A percentile compares a stretch with the other conserved stretches of the same genome.
Evolutionary conservation across 2,113 vertebrate species (phyloP).

Genomic region (Menidia beryllina): DNA sequence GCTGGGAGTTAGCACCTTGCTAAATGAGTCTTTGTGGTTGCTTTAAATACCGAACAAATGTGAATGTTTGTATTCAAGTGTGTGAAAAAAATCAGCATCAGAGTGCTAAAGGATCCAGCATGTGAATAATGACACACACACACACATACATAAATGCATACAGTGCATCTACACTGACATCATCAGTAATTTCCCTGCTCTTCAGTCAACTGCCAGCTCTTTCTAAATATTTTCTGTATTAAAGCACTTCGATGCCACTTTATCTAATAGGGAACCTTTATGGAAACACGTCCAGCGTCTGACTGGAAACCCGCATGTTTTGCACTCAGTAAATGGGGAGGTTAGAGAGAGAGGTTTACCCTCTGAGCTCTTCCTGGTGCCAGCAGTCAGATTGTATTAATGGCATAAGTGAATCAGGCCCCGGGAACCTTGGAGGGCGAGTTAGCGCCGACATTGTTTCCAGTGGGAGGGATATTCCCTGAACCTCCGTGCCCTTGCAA

Average conservation of each 20-base stretch:
- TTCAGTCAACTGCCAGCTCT: background rate
- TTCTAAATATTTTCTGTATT: slow-evolving; percentile 55
- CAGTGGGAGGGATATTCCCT: slow-evolving; percentile 58
- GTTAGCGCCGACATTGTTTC: slow-evolving; percentile 47
- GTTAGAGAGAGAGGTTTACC: slow-evolving; percentile 14
- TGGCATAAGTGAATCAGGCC: slow-evolving; percentile 71
- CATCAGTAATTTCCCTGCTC: slow-evolving; percentile 3
- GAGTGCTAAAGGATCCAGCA: slow-evolving; percentile 14
- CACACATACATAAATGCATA: slow-evolving; percentile 4
- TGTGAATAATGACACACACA: slow-evolving; percentile 48
- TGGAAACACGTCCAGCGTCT: slow-evolving; percentile 34
- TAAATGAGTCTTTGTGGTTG: slow-evolving; percentile 20
- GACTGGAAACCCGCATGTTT: slow-evolving; percentile 22
- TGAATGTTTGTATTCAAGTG: slow-evolving; percentile 8
- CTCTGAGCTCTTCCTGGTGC: slow-evolving; percentile 36
- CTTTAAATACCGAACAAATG: slow-evolving; percentile 3
- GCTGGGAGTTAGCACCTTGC: slow-evolving; percentile 41
- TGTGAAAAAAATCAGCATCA: slow-evolving; percentile 29
- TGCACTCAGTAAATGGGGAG: background rate
- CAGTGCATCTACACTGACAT: background rate
- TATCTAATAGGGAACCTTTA: slow-evolving; percentile 59
- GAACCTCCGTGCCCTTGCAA: slow-evolving; percentile 55
- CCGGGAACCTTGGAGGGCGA: slow-evolving; percentile 40
- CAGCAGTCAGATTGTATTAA: slow-evolving; percentile 69
- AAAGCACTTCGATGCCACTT: slow-evolving; percentile 57